These are phyloP conservation scores for Tetraneura akinire DNA, from an alignment of 1,140 invertebrate genomes.

Conservation along the genomic window DNA sequence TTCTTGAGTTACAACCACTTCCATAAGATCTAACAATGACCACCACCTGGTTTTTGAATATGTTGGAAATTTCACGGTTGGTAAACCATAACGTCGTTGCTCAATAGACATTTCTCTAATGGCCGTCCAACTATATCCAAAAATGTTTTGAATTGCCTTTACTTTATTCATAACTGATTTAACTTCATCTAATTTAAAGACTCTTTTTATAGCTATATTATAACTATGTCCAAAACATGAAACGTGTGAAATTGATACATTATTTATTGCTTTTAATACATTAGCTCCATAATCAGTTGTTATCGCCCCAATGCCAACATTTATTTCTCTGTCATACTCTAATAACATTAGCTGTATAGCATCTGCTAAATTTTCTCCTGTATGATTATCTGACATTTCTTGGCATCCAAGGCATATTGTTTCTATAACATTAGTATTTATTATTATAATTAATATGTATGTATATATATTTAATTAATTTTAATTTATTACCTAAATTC, in stretches of 20 bases:
- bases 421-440: constrained; percentile 14
- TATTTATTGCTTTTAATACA: constrained; percentile 16
- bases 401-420: constrained; percentile 4
- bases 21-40: background rate
- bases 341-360: constrained; percentile 17
- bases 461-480: background rate
- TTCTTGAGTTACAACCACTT: background rate
- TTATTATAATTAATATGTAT: constrained; percentile 2
- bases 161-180: background rate
- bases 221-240: constrained; percentile 14
- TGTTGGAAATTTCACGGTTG: constrained; percentile 15
- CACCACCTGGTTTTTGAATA: constrained; percentile 12
- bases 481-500: constrained; percentile 5
- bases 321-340: constrained; percentile 21
- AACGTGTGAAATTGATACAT: constrained; percentile 5
- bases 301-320: constrained; percentile 8
- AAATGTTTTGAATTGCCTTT: constrained; percentile 8
- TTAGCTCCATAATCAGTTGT: constrained; percentile 7
- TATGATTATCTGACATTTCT: constrained; percentile 3
- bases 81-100: constrained; percentile 7
- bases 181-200: background rate
- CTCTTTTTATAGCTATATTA: constrained; percentile 6
- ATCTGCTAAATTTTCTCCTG: constrained; percentile 21
- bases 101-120: constrained; percentile 11
- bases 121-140: constrained; percentile 2